Evolutionary conservation across 2,113 vertebrate genomes (phyloP), one percentile per base, ranked within the genome.

Genomic region (Spilogale gracilis): DNA sequence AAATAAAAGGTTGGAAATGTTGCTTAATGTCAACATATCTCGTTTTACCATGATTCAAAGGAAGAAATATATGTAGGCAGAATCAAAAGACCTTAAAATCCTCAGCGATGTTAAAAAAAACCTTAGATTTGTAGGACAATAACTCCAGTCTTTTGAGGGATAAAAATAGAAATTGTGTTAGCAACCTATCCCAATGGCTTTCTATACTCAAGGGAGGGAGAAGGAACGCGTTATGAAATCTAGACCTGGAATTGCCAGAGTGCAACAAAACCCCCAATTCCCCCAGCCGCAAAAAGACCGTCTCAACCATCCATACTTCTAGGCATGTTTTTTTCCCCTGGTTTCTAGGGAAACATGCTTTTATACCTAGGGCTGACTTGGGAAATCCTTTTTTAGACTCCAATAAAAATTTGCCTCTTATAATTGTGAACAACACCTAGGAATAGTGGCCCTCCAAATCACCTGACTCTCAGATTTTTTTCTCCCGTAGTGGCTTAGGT

Each of bases 321-420:
- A 43, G 54, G 78, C 45, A 32, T 91, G 78, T 54, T 87, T 89
- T 86, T 50, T 43, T 61, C 0, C 14, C 38, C 71, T 92, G 74
- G 98, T 98, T 98, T 98, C 98, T 98, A 98, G 97, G 97, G 98
- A 98, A 98, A 98, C 97, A 98, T 93, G 89, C 89, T 97, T 96
- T 98, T 93, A 94, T 95, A 96, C 88, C 89, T 90, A 79, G 69
- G 79, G n/a, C 52, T 94, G 97, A 98, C 94, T 94, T 88, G 97
- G 95, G 94, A 98, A 96, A 97, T 96, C 80, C 92, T 84, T 96
- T 96, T 98, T 96, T 98, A 97, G 96, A 95, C 71, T 96, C 65
- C 81, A 94, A 48, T 93, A 98, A 97, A 96, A 96, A 89, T 78
- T 61, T 91, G 21, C 73, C 58, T 18, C 79, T 97, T 94, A 67